Base-by-base conservation (phyloP, 2,113 vertebrate genomes). In the Psammodynastes pulverulentus region DNA sequence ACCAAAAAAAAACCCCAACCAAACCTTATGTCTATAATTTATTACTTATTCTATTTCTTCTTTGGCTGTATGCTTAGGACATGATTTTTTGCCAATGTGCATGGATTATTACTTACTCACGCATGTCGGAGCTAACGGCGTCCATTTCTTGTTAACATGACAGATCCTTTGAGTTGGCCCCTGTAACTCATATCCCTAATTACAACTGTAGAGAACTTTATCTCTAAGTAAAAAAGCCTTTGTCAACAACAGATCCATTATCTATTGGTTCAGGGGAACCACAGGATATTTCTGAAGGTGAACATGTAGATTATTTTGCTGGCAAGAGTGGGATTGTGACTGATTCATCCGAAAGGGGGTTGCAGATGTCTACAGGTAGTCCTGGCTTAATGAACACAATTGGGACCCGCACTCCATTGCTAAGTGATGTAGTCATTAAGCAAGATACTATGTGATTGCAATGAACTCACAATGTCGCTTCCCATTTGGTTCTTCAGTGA, bases 81-180 rank as follows among this genome's bases (percentile, higher is more conserved):
- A 53, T 58, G 53, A 79, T 29, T 62, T 17, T 84, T 58, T 58
- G 48, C 7, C 6, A 3, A 1, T 0, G 19, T 24, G 21, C 89
- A 91, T 13, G 45, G 34, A 54, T 87, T 34, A 29, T 62, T 95
- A 96, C 96, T 97, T 95, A 97, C 96, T 94, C 0, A 13, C 4
- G 88, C 96, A 97, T 0, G 54, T 85, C 86, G 96, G 97, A 79
- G 95, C 0, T 0, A 96, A 72, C 45, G 97, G 96, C 26, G 34
- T 96, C 97, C 97, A 97, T 89, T 95, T 96, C 43, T 93, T 97
- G 93, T 97, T 96, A 89, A 97, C 93, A 0, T 97, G 95, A 91
- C 97, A 97, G 79, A 97, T 96, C 39, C 97, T 96, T 90, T 93
- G 94, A 88, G 96, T 96, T 84, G 96, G 93, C n/a, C 97, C 97